Percentiles rank a stretch among this genome's conserved stretches.
Evolutionary conservation across 1,140 invertebrate genomes (phyloP).

Genomic region (Drosophila takahashii): DNA sequence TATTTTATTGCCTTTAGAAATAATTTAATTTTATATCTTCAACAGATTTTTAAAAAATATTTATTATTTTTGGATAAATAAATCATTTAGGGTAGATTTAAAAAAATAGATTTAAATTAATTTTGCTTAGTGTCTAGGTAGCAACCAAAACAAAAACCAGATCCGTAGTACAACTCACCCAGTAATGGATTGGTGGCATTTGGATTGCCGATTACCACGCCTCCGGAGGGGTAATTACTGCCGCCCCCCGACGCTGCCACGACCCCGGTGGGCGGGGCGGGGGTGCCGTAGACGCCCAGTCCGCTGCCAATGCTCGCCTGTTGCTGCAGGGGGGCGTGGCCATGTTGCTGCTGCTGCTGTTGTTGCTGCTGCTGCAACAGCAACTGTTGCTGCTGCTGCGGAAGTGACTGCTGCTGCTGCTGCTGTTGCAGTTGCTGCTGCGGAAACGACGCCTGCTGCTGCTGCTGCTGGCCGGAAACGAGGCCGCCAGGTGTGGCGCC

Average conservation of each 20-base stretch:
- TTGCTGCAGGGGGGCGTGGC: constrained; percentile 62
- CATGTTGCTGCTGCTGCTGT: constrained; percentile 52
- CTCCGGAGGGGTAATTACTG: constrained; percentile 70
- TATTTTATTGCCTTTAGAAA: too few species aligned
- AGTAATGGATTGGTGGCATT: constrained; percentile 82
- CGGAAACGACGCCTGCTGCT: constrained; percentile 18
- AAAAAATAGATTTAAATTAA: too few species aligned
- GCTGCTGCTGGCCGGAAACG: constrained; percentile 34
- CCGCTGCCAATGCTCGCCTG: constrained; percentile 67
- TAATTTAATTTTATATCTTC: too few species aligned
- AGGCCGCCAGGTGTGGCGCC: constrained; percentile 25
- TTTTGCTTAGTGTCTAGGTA: background rate
- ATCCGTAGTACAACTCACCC: constrained; percentile 58
- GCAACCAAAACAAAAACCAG: background rate
- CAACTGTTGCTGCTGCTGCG: constrained; percentile 22
- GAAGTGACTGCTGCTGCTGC: constrained; percentile 23
- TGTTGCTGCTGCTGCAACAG: constrained; percentile 40
- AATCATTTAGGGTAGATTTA: too few species aligned
- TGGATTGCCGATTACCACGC: constrained; percentile 80
- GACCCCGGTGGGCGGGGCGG: constrained; percentile 57
- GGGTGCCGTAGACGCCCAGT: constrained; percentile 60
- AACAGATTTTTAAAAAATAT: too few species aligned
- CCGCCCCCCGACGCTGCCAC: constrained; percentile 34
- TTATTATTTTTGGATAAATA: too few species aligned
- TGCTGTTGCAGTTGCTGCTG: constrained; percentile 27